These are phyloP conservation scores for Synanthedon tipuliformis DNA, from an alignment of 2,888 invertebrate genomes.

Conservation along the genomic window DNA sequence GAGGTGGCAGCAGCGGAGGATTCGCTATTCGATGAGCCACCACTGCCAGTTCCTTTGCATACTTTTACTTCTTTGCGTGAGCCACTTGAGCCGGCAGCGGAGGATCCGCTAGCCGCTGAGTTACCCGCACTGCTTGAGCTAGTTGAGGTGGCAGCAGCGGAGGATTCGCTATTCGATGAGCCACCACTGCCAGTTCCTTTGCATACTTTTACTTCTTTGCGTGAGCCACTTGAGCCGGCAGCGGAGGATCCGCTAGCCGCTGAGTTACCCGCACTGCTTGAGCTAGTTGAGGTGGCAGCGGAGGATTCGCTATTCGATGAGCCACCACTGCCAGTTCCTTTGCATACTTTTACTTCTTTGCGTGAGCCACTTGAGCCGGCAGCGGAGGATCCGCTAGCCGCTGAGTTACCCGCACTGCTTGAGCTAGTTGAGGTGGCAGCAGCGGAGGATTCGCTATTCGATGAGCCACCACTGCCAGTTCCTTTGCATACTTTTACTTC, in stretches of 20 bases:
- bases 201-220: too few relatives aligned
- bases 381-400: not conserved
- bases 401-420: too few relatives aligned
- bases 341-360: too few relatives aligned
- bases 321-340: not conserved
- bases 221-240: not conserved
- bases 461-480: too few relatives aligned
- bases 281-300: not conserved
- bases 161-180: too few relatives aligned
- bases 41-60: not conserved
- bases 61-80: too few relatives aligned
- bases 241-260: not conserved
- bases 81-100: not conserved
- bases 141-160: not conserved
- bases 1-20: not conserved
- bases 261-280: too few relatives aligned
- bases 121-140: not conserved
- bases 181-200: not conserved
- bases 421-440: not conserved
- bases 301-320: too few relatives aligned
- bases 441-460: too few relatives aligned
- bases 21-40: too few relatives aligned
- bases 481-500: too few relatives aligned
- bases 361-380: not conserved
- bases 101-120: not conserved